Base-by-base conservation (phyloP, 2,113 vertebrate genomes). In the Microcebus jonahi region DNA sequence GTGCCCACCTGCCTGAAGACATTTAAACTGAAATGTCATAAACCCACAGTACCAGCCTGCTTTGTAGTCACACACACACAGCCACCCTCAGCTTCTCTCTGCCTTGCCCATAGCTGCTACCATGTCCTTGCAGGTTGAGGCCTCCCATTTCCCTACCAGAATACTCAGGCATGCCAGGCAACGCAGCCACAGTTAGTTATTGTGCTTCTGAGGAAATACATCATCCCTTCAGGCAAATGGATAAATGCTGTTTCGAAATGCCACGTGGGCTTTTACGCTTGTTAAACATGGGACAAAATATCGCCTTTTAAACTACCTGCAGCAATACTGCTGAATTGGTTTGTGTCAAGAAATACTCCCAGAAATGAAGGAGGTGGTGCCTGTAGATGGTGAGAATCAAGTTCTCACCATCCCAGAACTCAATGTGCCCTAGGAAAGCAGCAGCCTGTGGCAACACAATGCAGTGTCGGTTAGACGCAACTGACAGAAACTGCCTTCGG, bases 161-260 rank as follows among this genome's bases (percentile, higher is more conserved):
- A n/a, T n/a, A 12, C 3, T 15, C 14, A 8, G 4, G 45, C 82
- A 48, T 85, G 87, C 83, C 87, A 53, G 3, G 61, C 45, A 77
- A 8, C 71, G 48, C 39, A 75, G 25, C 39, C 71, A 75, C 45
- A 23, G 39, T 34, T 31, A 39, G n/a, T 59, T 68, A 70, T 61
- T 57, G 65, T 3, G 29, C 1, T 3, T 36, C n/a, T 1, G 6
- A 90, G 25, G 5, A 29, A 20, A 45, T 76, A 53, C 39, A 20
- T 57, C 21, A 50, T 34, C 76, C 91, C 96, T 29, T 80, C 89
- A 97, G 29, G 71, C 39, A 68, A 65, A 73, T 27, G 27, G 23
- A 11, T 90, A 92, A 95, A 79, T 45, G 29, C 48, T 57, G 73
- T 45, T 57, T 97, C 65, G n/a, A 82, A 17, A 59, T 36, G 59